Conservation (phyloP, 1,140 invertebrate genomes). For the Paralvinella palmiformis region DNA sequence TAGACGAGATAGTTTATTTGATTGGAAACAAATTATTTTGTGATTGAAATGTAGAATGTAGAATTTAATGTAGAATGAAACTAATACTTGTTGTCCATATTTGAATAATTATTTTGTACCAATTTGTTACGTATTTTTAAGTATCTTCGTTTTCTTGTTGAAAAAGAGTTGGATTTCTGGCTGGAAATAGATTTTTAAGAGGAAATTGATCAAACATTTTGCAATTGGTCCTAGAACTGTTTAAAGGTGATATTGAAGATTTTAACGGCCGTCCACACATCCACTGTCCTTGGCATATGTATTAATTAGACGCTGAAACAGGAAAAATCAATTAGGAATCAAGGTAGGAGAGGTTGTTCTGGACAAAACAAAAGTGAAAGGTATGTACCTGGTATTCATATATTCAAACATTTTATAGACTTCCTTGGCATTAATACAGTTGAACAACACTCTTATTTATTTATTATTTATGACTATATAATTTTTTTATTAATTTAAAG, state of each 20-base stretch:
- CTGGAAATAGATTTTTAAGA: not conserved
- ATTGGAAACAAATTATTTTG: not conserved
- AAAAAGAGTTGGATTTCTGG: not conserved
- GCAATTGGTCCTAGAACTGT: constrained; percentile 38
- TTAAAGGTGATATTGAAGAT: constrained; percentile 38
- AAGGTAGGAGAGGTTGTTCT: constrained; percentile 24
- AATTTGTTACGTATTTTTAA: no score
- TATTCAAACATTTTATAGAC: no score
- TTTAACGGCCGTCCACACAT: constrained; percentile 34
- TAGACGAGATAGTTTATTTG: not conserved
- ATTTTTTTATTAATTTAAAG: not conserved
- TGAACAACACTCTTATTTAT: not conserved
- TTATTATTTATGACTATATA: not conserved
- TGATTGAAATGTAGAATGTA: not conserved
- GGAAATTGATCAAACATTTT: not conserved
- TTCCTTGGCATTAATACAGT: no score
- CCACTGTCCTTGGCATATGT: constrained; percentile 42
- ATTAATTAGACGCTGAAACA: constrained; percentile 36
- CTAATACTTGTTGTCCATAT: not conserved
- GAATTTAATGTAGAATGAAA: not conserved
- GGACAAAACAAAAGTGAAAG: not conserved
- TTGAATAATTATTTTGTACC: no score
- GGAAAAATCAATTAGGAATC: constrained; percentile 36
- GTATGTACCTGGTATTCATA: not conserved
- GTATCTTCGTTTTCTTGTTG: no score